Base-by-base conservation (phyloP, 2,797 vertebrate species). In the Macropus fuliginosus region DNA sequence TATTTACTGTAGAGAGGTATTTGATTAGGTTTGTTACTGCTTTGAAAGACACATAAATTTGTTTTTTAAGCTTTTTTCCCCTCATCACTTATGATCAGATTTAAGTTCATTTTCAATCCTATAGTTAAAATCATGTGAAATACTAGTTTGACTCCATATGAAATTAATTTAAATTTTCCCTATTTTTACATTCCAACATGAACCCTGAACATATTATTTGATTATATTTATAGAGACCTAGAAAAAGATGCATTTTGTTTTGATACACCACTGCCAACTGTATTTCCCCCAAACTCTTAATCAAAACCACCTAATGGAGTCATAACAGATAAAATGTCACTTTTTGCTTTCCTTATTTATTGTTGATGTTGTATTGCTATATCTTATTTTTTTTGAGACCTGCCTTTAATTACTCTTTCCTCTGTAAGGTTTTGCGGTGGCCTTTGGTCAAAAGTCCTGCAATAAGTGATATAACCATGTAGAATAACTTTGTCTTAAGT, bases 381-480 rank as follows among this genome's bases (percentile, higher is more conserved):
- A 90, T 57, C 4, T 90, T 55, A 6, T 6, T n/a, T 90, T 8
- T 95, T 94, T 94, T 29, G 94, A 95, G 93, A 74, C 93, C 66
- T n/a, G 29, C n/a, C 95, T 89, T 57, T 28, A 89, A n/a, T 10
- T 91, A 91, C 46, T 74, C 0, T 1, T 94, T 94, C 92, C 46
- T 94, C 66, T 57, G 6, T 66, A 94, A 95, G 28, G 21, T 74
- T 93, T 96, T 95, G n/a, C 24, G 40, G 34, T 91, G 59, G 40
- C 18, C 46, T 96, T 94, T 92, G 92, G 31, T 94, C 52, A 91
- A 96, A 94, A 93, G 50, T 16, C 96, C 92, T 54, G 91, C 93
- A 93, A 92, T 91, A 40, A 94, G 27, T 59, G 55, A 90, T 34
- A 6, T 66, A 46, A 90, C 92, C 55, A 93, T 89, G 91, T 93